These are phyloP conservation scores for Drosophila neotestacea DNA, from an alignment of 2,888 invertebrate genomes.

Conservation along the genomic window DNA sequence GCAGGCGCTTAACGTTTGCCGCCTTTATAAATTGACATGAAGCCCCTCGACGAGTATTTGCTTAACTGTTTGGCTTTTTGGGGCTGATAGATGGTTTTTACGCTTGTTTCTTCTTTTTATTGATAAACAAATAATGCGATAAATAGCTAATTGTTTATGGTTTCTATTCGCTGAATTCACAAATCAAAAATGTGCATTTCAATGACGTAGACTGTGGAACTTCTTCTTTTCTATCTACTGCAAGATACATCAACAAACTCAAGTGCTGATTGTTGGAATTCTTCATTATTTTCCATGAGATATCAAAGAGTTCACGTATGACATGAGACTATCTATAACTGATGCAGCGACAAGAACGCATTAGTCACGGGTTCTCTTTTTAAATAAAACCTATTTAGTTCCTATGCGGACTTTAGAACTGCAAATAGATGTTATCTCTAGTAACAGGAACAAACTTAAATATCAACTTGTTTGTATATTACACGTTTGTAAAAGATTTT, in stretches of 20 bases:
- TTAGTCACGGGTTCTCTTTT: conserved; percentile 15
- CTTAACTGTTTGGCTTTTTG: conserved; percentile 15
- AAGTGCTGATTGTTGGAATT: conserved; percentile 13
- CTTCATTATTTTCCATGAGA: background rate
- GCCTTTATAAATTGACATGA: conserved; percentile 60
- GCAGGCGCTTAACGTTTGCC: conserved; percentile 53
- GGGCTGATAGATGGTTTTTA: conserved; percentile 40
- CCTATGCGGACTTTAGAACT: background rate
- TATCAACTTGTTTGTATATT: background rate
- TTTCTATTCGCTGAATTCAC: conserved; percentile 14
- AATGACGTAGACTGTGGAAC: conserved; percentile 24
- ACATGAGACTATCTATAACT: conserved; percentile 5
- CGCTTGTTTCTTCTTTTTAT: background rate
- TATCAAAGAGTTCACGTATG: conserved; percentile 1
- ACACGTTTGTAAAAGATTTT: background rate
- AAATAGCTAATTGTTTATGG: conserved; percentile 43
- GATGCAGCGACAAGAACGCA: conserved; percentile 12
- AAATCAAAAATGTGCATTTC: conserved; percentile 2
- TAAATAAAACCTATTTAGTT: conserved; percentile 2
- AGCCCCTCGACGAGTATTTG: conserved; percentile 17
- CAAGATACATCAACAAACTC: conserved; percentile 26
- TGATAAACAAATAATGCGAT: conserved; percentile 37
- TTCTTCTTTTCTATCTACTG: background rate
- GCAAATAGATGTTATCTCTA: background rate
- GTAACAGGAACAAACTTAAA: background rate